These are phyloP conservation scores for Acutogordius australiensis DNA, from an alignment of 2,888 invertebrate genomes.

Conservation along the genomic window DNA sequence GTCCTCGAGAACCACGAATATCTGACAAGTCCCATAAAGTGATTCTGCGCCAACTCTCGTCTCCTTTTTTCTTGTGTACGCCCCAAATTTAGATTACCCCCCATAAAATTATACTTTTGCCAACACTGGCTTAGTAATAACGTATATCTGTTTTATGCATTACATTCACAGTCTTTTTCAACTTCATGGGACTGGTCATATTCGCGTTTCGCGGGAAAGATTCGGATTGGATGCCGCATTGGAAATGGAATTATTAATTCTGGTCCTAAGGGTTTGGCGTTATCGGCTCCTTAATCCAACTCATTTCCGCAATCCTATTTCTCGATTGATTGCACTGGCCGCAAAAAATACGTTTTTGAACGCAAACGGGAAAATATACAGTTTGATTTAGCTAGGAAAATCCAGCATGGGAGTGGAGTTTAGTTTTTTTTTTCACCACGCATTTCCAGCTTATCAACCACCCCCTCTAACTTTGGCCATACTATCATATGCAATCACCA, in stretches of 20 bases:
- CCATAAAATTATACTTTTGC: too few relatives aligned
- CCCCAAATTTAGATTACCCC: too few relatives aligned
- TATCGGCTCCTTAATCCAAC: slow-evolving; percentile 12
- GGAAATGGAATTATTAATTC: slow-evolving; percentile 15
- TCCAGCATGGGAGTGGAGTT: slow-evolving; percentile 7
- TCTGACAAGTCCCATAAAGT: too few relatives aligned
- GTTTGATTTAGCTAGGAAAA: slow-evolving; percentile 7
- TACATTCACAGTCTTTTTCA: slow-evolving; percentile 13
- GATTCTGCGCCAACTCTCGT: too few relatives aligned
- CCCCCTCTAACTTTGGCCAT: too few relatives aligned
- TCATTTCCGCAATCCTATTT: neutral
- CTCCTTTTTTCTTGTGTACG: too few relatives aligned
- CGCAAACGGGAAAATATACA: slow-evolving; percentile 2
- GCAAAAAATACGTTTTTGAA: neutral
- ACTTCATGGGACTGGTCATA: slow-evolving; percentile 14
- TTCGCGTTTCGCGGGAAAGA: slow-evolving; percentile 15
- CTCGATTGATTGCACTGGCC: neutral
- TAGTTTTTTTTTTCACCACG: too few relatives aligned
- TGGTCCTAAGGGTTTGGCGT: slow-evolving; percentile 15
- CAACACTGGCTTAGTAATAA: too few relatives aligned
- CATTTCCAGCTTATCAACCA: too few relatives aligned
- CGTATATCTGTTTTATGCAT: too few relatives aligned
- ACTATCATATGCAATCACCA: too few relatives aligned
- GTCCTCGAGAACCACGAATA: too few relatives aligned
- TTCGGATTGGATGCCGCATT: slow-evolving; percentile 16